Evolutionary conservation across 2,113 vertebrate species (phyloP).

Genomic region (Rallus limicola): DNA sequence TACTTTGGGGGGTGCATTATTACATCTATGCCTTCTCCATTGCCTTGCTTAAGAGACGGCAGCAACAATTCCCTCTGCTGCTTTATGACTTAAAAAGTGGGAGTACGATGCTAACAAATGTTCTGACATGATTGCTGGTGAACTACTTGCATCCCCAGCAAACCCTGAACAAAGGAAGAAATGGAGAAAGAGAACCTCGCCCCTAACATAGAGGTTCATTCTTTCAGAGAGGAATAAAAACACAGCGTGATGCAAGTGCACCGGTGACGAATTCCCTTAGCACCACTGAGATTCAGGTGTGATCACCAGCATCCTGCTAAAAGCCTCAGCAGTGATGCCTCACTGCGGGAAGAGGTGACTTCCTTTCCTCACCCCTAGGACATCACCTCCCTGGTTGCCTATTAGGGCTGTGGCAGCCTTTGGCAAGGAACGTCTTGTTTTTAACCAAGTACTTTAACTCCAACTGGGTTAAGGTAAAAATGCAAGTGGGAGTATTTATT

Average conservation of each 20-base stretch:
- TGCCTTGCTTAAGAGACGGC: neutral
- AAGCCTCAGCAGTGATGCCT: rapidly evolving
- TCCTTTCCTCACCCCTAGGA: neutral
- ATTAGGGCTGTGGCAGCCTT: neutral
- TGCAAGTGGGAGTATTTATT: neutral
- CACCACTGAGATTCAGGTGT: neutral
- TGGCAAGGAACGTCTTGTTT: neutral
- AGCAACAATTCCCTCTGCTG: neutral
- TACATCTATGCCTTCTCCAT: neutral
- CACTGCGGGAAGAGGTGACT: neutral
- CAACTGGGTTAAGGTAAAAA: neutral
- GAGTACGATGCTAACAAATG: neutral
- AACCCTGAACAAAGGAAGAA: neutral
- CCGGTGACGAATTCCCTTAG: neutral
- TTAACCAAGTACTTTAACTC: neutral
- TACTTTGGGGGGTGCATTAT: neutral
- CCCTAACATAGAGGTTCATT: neutral
- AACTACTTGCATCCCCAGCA: neutral
- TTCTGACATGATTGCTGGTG: neutral
- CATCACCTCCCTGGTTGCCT: neutral
- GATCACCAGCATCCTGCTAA: neutral
- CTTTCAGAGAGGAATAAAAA: neutral
- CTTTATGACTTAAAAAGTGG: neutral
- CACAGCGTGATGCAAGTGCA: neutral
- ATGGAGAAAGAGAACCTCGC: neutral